Evolutionary conservation across 2,113 vertebrate genomes (phyloP).

Genomic region (Butorides virescens): DNA sequence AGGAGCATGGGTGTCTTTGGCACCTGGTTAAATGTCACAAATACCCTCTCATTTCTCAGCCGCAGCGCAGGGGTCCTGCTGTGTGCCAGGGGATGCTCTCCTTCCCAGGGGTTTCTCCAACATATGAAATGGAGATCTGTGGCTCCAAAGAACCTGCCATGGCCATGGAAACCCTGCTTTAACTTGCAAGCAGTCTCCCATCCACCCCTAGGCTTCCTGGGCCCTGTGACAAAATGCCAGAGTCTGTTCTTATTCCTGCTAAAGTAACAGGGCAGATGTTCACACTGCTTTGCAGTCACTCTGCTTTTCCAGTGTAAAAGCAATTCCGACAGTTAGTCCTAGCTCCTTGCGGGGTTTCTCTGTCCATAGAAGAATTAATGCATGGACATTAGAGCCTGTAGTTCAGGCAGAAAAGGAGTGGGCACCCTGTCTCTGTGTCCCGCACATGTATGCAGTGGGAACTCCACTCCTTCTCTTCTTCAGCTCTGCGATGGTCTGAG

Average conservation of each 20-base stretch:
- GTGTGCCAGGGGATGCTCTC: neutral
- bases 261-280: neutral
- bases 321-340: neutral
- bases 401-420: neutral
- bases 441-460: neutral
- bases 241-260: neutral
- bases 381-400: neutral
- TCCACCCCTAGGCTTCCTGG: neutral
- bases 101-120: neutral
- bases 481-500: fast-evolving
- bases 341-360: neutral
- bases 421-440: neutral
- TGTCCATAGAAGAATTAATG: neutral
- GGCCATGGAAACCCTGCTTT: neutral
- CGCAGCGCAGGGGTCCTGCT: fast-evolving
- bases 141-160: fast-evolving
- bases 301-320: neutral
- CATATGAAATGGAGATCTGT: neutral
- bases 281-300: neutral
- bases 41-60: neutral
- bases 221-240: neutral
- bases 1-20: neutral
- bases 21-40: neutral
- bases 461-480: neutral
- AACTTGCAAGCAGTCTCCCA: neutral